These are phyloP conservation scores for Eulemur coronatus DNA, from an alignment of 2,797 vertebrate species.

Conservation along the genomic window DNA sequence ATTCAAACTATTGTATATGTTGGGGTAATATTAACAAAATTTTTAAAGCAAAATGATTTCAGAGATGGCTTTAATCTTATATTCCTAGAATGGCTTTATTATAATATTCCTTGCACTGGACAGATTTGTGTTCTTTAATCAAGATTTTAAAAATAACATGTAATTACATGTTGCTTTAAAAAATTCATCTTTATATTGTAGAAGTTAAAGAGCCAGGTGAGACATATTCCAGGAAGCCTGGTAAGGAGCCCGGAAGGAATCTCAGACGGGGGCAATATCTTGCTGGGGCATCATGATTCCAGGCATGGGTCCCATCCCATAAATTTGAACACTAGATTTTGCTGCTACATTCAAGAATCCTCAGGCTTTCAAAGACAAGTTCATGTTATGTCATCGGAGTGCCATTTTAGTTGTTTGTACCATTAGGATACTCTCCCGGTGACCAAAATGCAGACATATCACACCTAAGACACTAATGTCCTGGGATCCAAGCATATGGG, in stretches of 20 bases:
- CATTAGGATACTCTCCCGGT: neutral
- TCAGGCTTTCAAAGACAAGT: neutral
- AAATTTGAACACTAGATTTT: neutral
- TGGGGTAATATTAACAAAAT: neutral
- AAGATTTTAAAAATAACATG: neutral
- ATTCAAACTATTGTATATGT: neutral
- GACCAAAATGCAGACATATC: neutral
- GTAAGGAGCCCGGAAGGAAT: neutral
- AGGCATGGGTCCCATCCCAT: neutral
- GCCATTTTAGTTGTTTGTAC: neutral
- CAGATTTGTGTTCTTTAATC: neutral
- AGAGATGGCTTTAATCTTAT: neutral
- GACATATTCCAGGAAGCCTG: neutral
- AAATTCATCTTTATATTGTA: neutral
- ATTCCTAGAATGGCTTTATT: neutral
- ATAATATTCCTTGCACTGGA: neutral
- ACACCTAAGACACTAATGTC: neutral
- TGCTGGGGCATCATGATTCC: neutral
- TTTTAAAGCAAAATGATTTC: constrained; percentile 37
- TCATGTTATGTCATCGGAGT: neutral
- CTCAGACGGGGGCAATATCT: neutral
- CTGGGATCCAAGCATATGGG: neutral
- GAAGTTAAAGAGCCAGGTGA: neutral
- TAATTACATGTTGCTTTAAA: neutral
- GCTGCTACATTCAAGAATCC: neutral